These are phyloP conservation scores for Chrysodeixis includens DNA, from an alignment of 2,888 invertebrate species.

Conservation along the genomic window DNA sequence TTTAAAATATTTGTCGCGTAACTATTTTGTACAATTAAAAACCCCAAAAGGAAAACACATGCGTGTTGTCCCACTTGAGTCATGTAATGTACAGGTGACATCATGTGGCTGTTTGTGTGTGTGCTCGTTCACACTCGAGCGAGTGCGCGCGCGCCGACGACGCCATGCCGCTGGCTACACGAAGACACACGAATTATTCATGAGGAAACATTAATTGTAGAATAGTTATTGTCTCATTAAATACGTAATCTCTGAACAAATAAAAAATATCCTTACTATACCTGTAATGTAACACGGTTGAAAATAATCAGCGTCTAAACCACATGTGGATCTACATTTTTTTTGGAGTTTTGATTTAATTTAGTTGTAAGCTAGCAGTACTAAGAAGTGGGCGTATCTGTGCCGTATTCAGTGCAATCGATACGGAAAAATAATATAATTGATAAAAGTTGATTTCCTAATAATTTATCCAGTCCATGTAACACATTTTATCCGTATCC, in stretches of 20 bases:
- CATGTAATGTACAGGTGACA: slow-evolving; percentile 66
- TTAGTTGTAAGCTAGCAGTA: not conserved
- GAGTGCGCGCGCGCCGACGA: slow-evolving; percentile 44
- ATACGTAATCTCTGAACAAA: slow-evolving; percentile 38
- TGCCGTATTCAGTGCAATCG: no score
- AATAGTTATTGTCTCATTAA: slow-evolving; percentile 57
- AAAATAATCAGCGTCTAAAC: not conserved
- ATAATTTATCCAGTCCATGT: not conserved
- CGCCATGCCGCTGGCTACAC: slow-evolving; percentile 53
- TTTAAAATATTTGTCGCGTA: slow-evolving; percentile 10
- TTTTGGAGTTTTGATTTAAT: not conserved
- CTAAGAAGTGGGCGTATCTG: not conserved
- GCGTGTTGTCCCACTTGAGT: slow-evolving; percentile 47
- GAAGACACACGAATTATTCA: slow-evolving; percentile 64
- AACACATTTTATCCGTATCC: not conserved
- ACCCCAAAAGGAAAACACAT: slow-evolving; percentile 52
- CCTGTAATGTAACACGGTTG: slow-evolving; percentile 38
- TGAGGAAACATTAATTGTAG: slow-evolving; percentile 59
- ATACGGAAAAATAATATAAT: no score
- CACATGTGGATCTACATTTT: not conserved
- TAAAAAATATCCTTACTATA: slow-evolving; percentile 33
- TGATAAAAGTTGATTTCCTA: not conserved
- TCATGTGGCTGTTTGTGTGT: slow-evolving; percentile 64
- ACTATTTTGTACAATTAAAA: slow-evolving; percentile 33
- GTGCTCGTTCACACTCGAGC: slow-evolving; percentile 69